phyloP scores from a whole-genome alignment of 1,140 invertebrate genomes.

The Plectus sambesii region DNA sequence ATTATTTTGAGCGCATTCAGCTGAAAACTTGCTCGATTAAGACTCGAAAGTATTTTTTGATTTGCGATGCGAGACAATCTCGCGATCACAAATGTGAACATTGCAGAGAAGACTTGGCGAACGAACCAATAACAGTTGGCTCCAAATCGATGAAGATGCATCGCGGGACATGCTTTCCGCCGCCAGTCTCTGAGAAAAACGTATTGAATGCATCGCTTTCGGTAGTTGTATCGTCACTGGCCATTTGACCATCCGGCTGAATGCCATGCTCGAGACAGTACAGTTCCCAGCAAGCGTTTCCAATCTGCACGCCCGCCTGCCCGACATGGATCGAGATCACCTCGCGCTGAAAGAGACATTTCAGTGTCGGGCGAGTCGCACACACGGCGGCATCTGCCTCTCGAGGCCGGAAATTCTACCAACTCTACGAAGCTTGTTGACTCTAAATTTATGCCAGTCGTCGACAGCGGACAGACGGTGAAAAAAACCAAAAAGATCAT shows the following conservation, averaged over 20 bases:
- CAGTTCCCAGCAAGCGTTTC: constrained; percentile 69
- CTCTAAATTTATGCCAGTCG: no score
- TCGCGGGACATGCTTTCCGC: constrained; percentile 68
- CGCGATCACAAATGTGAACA: no score
- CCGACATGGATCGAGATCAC: constrained; percentile 60
- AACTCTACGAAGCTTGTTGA: no score
- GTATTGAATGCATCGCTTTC: constrained; percentile 49
- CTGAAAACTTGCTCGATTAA: not conserved
- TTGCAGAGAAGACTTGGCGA: no score
- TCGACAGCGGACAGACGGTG: no score
- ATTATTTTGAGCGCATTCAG: no score
- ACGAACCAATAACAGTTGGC: constrained; percentile 65
- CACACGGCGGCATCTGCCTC: no score
- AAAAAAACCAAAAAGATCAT: no score
- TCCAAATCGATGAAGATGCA: constrained; percentile 71
- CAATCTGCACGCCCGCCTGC: constrained; percentile 67
- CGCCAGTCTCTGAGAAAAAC: constrained; percentile 50
- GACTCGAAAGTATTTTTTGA: no score
- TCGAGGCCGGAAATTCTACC: no score
- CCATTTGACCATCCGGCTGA: constrained; percentile 46
- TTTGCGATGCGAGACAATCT: no score
- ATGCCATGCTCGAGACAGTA: constrained; percentile 49
- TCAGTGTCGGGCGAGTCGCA: no score
- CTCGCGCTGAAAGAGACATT: constrained; percentile 56
- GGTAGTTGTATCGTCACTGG: constrained; percentile 21